Base-by-base conservation (phyloP, 1,140 invertebrate genomes). In the Pseudomyrmex sp. region DNA sequence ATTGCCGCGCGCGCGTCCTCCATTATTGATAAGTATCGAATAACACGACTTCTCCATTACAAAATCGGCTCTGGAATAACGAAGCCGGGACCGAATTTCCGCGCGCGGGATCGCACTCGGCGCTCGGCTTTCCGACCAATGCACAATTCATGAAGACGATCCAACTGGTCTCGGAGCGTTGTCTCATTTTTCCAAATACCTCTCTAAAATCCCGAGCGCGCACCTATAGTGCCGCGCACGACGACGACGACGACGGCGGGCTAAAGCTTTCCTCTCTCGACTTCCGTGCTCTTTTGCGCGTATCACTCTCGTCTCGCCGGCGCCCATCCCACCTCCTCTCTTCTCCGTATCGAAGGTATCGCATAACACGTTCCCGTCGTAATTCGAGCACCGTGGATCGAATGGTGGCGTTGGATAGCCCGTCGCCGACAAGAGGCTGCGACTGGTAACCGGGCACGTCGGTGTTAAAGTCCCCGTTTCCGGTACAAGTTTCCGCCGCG, bases 381-480 rank as follows among this genome's bases (percentile, higher is more conserved):
- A 87, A 89, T 87, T 85, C 88, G 85, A 89, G 83, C 68, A 54
- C 56, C 65, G 20, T 9, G 83, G 73, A 82, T 87, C 84, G 85
- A 88, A 79, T 85, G 75, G 56, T 56, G 77, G 84, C 82, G 74
- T 82, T 72, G 77, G 86, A 84, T 87, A 65, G 58, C 76, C 74
- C 73, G 20, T 70, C 59, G 52, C 10, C 2, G 26, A 73, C 50
- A 74, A 66, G 69, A 88, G 86, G 76, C 70, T 76, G 58, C 15
- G 72, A 73, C 72, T 80, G 82, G 79, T 83, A 77, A 74, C 76
- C 77, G 68, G 86, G 90, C 89, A 90, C 90, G 91, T 92, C 88
- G 88, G 88, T 90, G 92, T 90, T 93, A 91, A 92, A 93, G 91
- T 92, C 91, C 88, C 88, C 88, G 92, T 92, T 92, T 92, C 92